Percentiles rank a stretch among this genome's conserved stretches.
phyloP scores from a whole-genome alignment of 2,888 invertebrate genomes.

The Meloe dianella region DNA sequence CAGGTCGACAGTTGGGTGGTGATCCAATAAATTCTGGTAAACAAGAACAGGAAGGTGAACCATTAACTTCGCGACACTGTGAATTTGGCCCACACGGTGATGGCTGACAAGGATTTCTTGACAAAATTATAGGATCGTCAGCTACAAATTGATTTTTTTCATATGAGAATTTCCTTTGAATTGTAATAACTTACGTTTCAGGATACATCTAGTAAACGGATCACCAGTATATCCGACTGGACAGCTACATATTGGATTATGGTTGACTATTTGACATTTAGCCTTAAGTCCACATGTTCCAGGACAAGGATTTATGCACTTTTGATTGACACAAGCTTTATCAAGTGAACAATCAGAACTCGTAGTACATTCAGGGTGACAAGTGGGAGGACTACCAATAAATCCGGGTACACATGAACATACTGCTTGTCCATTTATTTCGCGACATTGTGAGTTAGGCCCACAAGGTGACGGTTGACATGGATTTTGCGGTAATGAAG shows the following conservation, averaged over 20 bases:
- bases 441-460: slow-evolving; percentile 70
- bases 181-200: slow-evolving; percentile 39
- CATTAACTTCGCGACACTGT: slow-evolving; percentile 63
- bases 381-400: slow-evolving; percentile 74
- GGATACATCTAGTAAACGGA: slow-evolving; percentile 51
- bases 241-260: slow-evolving; percentile 70
- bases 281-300: slow-evolving; percentile 74
- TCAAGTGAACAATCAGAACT: slow-evolving; percentile 72
- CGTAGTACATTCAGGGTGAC: slow-evolving; percentile 72
- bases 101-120: slow-evolving; percentile 69
- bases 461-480: slow-evolving; percentile 76
- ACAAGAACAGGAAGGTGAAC: slow-evolving; percentile 76
- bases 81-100: slow-evolving; percentile 84
- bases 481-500: slow-evolving; percentile 32
- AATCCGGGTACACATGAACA: slow-evolving; percentile 71
- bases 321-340: slow-evolving; percentile 71
- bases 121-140: slow-evolving; percentile 55
- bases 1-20: slow-evolving; percentile 76
- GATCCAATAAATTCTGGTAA: slow-evolving; percentile 72
- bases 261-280: slow-evolving; percentile 70
- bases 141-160: slow-evolving; percentile 26
- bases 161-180: neutral
- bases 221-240: slow-evolving; percentile 66
- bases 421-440: slow-evolving; percentile 69
- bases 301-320: slow-evolving; percentile 75